These are phyloP conservation scores for Rallus crepitans DNA, from an alignment of 2,797 vertebrate species.

Conservation along the genomic window DNA sequence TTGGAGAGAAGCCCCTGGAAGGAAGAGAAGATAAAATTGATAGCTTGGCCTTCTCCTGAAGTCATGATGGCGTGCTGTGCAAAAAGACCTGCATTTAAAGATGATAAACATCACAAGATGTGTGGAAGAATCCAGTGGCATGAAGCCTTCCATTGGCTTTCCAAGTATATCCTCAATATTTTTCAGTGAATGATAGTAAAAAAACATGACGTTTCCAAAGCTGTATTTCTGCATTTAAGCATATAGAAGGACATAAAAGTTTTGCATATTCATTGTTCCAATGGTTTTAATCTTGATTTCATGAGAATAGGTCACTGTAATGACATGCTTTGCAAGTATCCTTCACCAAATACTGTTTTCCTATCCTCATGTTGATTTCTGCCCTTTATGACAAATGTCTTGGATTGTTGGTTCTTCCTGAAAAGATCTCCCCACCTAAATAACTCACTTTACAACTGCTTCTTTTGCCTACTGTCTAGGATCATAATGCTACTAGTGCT, in stretches of 20 bases:
- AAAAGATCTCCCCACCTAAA: background rate
- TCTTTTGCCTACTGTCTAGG: background rate
- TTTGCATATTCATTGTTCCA: background rate
- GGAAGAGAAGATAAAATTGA: background rate
- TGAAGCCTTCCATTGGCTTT: background rate
- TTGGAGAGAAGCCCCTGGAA: background rate
- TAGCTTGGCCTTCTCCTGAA: background rate
- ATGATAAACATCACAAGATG: background rate
- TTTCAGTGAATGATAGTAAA: background rate
- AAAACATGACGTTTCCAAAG: background rate
- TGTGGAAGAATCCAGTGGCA: background rate
- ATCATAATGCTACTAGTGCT: background rate
- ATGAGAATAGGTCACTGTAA: background rate
- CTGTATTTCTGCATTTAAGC: background rate
- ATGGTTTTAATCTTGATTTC: background rate
- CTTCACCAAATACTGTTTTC: background rate
- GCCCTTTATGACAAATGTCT: background rate
- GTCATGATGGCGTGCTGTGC: background rate
- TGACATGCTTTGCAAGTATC: background rate
- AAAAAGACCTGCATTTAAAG: background rate
- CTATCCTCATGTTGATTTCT: background rate
- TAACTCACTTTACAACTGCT: background rate
- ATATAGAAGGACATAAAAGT: background rate
- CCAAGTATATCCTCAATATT: background rate
- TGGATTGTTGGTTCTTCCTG: background rate